Evolutionary conservation across 2,113 vertebrate genomes (phyloP).

Genomic region (Pterocles burchelli): DNA sequence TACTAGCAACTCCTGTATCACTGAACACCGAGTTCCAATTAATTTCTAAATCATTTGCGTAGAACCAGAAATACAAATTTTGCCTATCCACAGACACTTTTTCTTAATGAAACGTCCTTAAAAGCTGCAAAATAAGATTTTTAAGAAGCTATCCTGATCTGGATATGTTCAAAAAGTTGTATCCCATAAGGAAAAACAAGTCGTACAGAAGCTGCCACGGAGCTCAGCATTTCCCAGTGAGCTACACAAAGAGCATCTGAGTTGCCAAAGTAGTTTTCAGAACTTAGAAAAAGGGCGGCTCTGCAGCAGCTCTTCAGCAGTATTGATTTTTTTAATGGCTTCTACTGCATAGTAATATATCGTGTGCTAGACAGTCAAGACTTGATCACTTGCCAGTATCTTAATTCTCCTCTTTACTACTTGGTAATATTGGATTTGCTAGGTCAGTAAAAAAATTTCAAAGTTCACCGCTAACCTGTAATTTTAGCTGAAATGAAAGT

Average conservation of each 20-base stretch:
- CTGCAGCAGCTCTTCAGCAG: conserved; percentile 15
- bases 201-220: background rate
- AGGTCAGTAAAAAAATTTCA: background rate
- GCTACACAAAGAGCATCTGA: background rate
- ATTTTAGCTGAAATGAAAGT: background rate
- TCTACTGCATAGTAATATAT: conserved; percentile 34
- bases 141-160: background rate
- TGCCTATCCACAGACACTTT: background rate
- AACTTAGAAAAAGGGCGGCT: background rate
- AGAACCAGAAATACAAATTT: background rate
- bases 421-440: background rate
- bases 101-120: background rate
- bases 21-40: background rate
- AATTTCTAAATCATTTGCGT: background rate
- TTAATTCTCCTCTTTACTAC: conserved; percentile 6
- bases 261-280: background rate
- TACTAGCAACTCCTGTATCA: background rate
- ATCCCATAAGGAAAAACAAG: background rate
- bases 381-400: background rate
- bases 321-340: conserved; percentile 34
- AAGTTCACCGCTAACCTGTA: background rate
- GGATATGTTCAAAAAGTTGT: background rate
- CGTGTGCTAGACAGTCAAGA: background rate
- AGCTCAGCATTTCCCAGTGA: background rate
- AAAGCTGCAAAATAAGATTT: conserved; percentile 17